These are phyloP conservation scores for Beris chalybata DNA, from an alignment of 2,888 invertebrate species.

Conservation along the genomic window DNA sequence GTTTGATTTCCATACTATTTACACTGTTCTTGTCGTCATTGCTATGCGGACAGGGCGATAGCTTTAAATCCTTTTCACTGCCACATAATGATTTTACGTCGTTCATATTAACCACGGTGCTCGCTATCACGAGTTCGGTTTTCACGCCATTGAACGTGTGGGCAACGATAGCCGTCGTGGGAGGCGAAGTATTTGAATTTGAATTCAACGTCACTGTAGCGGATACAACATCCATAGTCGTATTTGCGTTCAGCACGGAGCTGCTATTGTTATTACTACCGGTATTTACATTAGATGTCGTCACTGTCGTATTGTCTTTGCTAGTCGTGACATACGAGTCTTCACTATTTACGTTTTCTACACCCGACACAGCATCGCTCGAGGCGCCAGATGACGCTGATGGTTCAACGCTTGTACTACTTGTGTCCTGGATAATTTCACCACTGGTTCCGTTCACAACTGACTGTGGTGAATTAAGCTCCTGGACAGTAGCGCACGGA, in stretches of 20 bases:
- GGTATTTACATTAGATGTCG: conserved; percentile 40
- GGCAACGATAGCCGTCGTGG: conserved; percentile 11
- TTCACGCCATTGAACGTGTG: conserved; percentile 46
- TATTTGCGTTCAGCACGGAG: conserved; percentile 29
- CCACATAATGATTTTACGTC: conserved; percentile 37
- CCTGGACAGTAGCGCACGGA: background rate
- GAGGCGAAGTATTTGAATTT: conserved; percentile 1
- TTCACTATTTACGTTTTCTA: conserved; percentile 29
- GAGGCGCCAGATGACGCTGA: conserved; percentile 17
- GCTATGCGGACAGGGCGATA: conserved; percentile 33
- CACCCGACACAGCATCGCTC: conserved; percentile 8
- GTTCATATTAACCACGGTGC: conserved; percentile 40
- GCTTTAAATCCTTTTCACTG: conserved; percentile 40
- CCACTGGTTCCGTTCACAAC: conserved; percentile 3
- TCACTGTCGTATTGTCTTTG: background rate
- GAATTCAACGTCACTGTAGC: conserved; percentile 12
- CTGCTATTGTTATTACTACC: conserved; percentile 36
- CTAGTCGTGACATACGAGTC: conserved; percentile 24
- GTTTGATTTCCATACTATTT: conserved; percentile 19
- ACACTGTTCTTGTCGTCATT: conserved; percentile 31
- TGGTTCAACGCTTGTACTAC: conserved; percentile 16
- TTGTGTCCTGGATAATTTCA: background rate
- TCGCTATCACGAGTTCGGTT: conserved; percentile 45
- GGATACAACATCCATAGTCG: conserved; percentile 6
- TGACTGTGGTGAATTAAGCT: background rate